phyloP scores from a whole-genome alignment of 2,113 vertebrate genomes.

The Martes martes region DNA sequence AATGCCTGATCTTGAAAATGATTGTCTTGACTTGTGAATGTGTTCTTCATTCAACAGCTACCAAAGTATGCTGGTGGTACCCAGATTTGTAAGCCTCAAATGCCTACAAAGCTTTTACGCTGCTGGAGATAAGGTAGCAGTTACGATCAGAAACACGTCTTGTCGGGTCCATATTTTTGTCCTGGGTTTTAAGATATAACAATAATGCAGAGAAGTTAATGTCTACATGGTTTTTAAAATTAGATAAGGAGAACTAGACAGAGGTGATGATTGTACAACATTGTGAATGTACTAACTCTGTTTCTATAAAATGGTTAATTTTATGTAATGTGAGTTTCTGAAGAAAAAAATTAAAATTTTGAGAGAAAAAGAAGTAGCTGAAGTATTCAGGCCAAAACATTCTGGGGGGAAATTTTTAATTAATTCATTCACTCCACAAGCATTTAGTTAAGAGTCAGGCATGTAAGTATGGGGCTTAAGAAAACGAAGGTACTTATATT shows the following conservation, averaged over 20 bases:
- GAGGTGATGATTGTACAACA: neutral
- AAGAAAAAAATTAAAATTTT: neutral
- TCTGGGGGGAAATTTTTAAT: neutral
- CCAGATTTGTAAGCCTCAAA: neutral
- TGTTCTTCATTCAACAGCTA: neutral
- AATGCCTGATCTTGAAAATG: constrained; percentile 19
- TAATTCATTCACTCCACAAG: neutral
- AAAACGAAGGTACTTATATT: neutral
- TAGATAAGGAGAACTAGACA: neutral
- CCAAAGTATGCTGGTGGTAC: neutral
- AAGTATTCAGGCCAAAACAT: neutral
- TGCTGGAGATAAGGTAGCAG: neutral
- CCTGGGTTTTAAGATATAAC: neutral
- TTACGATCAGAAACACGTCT: neutral
- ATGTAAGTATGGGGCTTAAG: neutral
- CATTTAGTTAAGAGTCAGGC: neutral
- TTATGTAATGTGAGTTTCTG: neutral
- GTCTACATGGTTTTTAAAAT: neutral
- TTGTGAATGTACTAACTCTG: neutral
- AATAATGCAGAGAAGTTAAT: neutral
- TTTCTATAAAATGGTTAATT: neutral
- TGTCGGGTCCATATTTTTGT: neutral
- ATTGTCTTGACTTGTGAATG: constrained; percentile 4
- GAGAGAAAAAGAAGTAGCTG: neutral
- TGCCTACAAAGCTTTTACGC: neutral